Conservation (phyloP, 2,113 vertebrate species). For the Aptenodytes forsteri region DNA sequence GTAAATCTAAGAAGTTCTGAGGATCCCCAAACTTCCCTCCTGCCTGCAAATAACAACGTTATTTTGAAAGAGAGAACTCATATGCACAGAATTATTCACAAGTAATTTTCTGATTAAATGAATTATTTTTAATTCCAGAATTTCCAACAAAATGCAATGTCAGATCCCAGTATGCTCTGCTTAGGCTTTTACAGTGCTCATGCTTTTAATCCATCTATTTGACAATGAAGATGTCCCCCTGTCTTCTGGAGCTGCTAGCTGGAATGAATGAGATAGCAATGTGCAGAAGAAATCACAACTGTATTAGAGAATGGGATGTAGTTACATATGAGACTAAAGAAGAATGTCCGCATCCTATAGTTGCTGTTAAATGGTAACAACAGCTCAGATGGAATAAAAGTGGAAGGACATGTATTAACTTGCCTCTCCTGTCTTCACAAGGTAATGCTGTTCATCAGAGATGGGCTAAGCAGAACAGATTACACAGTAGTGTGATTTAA, state of each 20-base stretch:
- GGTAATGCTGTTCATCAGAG: not conserved
- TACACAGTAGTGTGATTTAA: not conserved
- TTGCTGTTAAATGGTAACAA: not conserved
- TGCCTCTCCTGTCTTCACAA: not conserved
- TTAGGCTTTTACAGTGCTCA: not conserved
- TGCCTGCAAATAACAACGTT: not conserved
- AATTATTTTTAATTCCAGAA: not conserved
- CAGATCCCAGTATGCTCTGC: not conserved
- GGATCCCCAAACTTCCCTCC: not conserved
- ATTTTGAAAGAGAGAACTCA: not conserved
- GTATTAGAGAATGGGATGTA: not conserved
- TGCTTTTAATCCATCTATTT: not conserved
- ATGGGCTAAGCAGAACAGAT: not conserved
- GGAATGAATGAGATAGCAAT: not conserved
- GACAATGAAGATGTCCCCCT: not conserved
- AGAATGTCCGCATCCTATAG: not conserved
- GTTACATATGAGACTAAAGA: not conserved
- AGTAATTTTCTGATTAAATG: not conserved
- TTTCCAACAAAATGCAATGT: not conserved
- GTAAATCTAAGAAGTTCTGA: not conserved
- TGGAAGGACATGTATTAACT: not conserved
- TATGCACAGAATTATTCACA: not conserved
- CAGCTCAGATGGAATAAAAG: not conserved
- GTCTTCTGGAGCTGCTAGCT: not conserved
- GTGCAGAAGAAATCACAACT: not conserved